Conservation (phyloP, 2,888 invertebrate species). For the Romanomermis culicivorax region DNA sequence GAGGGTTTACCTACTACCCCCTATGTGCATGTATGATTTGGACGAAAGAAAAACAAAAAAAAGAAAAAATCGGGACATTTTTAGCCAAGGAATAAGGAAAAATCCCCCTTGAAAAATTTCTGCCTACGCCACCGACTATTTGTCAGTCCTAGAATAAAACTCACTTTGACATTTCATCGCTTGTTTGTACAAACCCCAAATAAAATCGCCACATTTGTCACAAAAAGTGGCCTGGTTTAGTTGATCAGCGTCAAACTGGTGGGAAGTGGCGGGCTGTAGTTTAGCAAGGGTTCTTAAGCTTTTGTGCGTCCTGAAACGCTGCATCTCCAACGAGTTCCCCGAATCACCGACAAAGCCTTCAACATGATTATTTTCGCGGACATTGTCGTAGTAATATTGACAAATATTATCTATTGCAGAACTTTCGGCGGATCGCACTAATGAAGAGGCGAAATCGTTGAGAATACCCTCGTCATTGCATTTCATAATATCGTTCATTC, state of each 20-base stretch:
- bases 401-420: neutral
- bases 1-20: too few relatives aligned
- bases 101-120: too few relatives aligned
- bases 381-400: neutral
- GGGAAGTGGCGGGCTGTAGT: conserved; percentile 18
- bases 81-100: too few relatives aligned
- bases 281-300: conserved; percentile 18
- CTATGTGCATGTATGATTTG: too few relatives aligned
- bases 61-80: too few relatives aligned
- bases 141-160: too few relatives aligned
- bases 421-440: neutral
- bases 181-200: conserved; percentile 34
- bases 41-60: too few relatives aligned
- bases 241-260: conserved; percentile 17
- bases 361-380: neutral
- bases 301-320: conserved; percentile 20
- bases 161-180: conserved; percentile 32
- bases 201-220: conserved; percentile 36
- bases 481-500: neutral
- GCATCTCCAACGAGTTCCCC: conserved; percentile 12
- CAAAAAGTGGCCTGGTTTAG: conserved; percentile 34
- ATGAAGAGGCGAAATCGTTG: neutral
- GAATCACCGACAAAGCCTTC: neutral
- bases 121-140: too few relatives aligned
- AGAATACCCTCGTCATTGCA: neutral